Percentiles rank a stretch among this genome's conserved stretches.
Evolutionary conservation across 2,113 vertebrate species (phyloP).

Genomic region (Tetraodon nigroviridis): DNA sequence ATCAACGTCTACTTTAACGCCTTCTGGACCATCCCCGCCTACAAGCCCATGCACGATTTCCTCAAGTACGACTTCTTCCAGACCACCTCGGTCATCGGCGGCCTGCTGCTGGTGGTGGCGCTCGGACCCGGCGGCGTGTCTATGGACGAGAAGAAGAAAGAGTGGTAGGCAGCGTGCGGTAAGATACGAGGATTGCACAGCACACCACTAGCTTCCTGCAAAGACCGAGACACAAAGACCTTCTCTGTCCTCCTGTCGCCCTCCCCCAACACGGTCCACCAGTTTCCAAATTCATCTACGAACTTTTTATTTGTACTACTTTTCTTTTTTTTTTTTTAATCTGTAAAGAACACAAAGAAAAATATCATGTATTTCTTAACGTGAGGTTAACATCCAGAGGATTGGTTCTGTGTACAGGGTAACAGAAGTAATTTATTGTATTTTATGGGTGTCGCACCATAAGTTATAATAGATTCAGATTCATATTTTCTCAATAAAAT

Average conservation of each 20-base stretch:
- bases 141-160: constrained; percentile 99
- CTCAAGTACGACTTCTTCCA: constrained; percentile 99
- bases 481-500: constrained; percentile 36
- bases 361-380: constrained; percentile 30
- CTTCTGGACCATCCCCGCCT: constrained; percentile 92
- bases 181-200: constrained; percentile 32
- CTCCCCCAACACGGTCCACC: constrained; percentile 34
- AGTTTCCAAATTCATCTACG: neutral
- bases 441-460: constrained; percentile 42
- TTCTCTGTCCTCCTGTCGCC: constrained; percentile 34
- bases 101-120: constrained; percentile 92
- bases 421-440: constrained; percentile 38
- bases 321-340: constrained; percentile 22
- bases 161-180: constrained; percentile 78
- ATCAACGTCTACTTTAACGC: constrained; percentile 98
- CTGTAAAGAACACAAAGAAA: constrained; percentile 12
- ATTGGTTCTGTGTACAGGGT: constrained; percentile 13
- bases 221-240: constrained; percentile 62
- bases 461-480: constrained; percentile 24
- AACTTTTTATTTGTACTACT: neutral
- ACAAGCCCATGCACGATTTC: constrained; percentile 99
- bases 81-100: constrained; percentile 96
- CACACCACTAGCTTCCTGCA: constrained; percentile 49
- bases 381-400: constrained; percentile 9
- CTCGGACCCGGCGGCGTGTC: constrained; percentile 96